Percentiles rank a stretch among this genome's conserved stretches.
Conservation (phyloP, 2,797 vertebrate genomes). For the Paramormyrops hopkinsi region DNA sequence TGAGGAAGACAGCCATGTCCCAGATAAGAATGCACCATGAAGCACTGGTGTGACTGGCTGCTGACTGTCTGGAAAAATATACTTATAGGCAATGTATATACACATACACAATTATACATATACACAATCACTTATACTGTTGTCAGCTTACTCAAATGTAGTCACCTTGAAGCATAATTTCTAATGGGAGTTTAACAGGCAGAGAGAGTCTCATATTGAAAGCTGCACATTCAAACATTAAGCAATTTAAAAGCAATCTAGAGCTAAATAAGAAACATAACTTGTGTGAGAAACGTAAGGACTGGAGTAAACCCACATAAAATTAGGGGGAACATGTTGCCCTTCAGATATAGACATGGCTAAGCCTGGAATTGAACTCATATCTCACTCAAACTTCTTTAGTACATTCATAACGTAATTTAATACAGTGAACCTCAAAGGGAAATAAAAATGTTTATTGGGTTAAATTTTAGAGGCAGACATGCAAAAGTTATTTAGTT, state of each 20-base stretch:
- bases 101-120: not conserved
- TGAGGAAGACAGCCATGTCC: not conserved
- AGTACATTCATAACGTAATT: not conserved
- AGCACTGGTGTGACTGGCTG: not conserved
- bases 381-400: not conserved
- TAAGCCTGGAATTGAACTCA: not conserved
- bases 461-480: not conserved
- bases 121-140: not conserved
- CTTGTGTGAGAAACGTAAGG: not conserved
- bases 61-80: not conserved
- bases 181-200: not conserved
- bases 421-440: not conserved
- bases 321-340: not conserved
- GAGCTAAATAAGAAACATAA: not conserved
- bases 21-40: not conserved
- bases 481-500: not conserved
- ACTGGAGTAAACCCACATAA: not conserved
- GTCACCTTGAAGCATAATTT: not conserved
- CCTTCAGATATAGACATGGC: not conserved
- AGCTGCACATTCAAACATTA: not conserved
- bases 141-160: not conserved
- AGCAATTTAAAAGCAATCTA: not conserved
- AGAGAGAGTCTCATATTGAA: not conserved
- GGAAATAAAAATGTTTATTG: not conserved
- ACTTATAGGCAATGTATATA: not conserved